These are phyloP conservation scores for Vespertilio murinus DNA, from an alignment of 2,797 vertebrate genomes.

Conservation along the genomic window DNA sequence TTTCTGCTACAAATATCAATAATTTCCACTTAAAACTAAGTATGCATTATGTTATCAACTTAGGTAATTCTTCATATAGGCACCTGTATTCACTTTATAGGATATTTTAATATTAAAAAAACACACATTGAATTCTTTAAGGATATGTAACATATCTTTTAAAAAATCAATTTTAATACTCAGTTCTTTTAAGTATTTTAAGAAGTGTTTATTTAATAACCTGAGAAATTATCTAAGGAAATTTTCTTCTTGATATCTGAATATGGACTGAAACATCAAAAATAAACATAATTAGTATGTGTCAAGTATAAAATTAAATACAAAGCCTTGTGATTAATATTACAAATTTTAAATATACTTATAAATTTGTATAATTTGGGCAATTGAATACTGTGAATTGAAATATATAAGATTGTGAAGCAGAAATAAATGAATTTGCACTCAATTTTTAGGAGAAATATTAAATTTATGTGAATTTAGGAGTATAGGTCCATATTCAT, in stretches of 20 bases:
- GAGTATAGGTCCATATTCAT: neutral
- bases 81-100: neutral
- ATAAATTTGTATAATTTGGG: neutral
- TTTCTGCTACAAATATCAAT: constrained; percentile 48
- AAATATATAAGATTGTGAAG: neutral
- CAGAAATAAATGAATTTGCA: neutral
- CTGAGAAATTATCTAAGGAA: neutral
- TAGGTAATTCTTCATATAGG: neutral
- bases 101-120: neutral
- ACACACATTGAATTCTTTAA: neutral
- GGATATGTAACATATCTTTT: neutral
- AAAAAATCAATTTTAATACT: neutral
- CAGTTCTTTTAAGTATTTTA: neutral
- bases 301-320: constrained; percentile 1
- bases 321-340: neutral
- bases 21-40: constrained; percentile 43
- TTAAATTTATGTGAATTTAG: neutral
- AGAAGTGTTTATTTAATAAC: neutral
- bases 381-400: neutral
- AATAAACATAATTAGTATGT: neutral
- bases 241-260: neutral
- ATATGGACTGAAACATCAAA: neutral
- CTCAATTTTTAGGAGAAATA: neutral
- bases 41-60: neutral
- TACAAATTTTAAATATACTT: neutral